Conservation (phyloP, 2,797 vertebrate genomes). For the Mycteria americana region DNA sequence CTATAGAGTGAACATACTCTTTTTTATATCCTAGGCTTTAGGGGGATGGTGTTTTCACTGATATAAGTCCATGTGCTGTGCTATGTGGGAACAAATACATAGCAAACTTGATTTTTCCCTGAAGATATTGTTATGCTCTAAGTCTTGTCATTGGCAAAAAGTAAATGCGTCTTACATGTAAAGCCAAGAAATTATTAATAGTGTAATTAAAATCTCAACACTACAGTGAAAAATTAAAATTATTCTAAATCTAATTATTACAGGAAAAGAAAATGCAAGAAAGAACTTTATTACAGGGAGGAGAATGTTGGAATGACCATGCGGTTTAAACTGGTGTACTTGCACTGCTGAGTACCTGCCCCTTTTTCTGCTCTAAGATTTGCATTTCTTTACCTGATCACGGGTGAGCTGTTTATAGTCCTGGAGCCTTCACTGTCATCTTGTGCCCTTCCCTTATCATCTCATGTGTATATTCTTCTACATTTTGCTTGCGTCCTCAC, state of each 20-base stretch:
- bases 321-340: background rate
- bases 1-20: accelerated
- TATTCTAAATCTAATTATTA: background rate
- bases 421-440: background rate
- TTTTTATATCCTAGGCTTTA: background rate
- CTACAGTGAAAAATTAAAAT: background rate
- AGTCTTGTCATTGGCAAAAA: background rate
- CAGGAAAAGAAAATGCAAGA: background rate
- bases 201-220: background rate
- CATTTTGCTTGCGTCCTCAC: background rate
- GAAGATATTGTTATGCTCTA: background rate
- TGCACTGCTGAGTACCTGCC: background rate
- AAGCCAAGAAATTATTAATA: background rate
- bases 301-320: background rate
- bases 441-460: background rate
- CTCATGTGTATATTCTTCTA: background rate
- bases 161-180: background rate
- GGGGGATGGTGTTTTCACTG: background rate
- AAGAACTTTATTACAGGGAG: background rate
- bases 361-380: background rate
- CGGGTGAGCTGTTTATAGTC: background rate
- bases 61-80: background rate
- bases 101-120: background rate
- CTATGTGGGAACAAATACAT: background rate
- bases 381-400: background rate